phyloP scores from a whole-genome alignment of 2,113 vertebrate species.

The Heterotilapia buettikoferi region DNA sequence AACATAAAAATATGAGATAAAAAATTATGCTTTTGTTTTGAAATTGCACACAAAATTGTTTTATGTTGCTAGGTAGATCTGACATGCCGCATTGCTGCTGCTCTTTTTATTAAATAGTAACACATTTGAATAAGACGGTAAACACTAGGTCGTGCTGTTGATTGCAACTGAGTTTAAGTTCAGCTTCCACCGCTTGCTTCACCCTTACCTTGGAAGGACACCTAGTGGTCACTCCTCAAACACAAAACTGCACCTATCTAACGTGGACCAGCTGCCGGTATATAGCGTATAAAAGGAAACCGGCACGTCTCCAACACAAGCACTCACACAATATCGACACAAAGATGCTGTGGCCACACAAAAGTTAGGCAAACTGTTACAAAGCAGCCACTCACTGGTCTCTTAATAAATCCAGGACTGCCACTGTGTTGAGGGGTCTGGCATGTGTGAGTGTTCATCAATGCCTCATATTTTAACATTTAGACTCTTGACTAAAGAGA shows the following conservation, averaged over 20 bases:
- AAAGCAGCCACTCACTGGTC: not conserved
- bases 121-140: not conserved
- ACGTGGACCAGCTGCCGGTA: not conserved
- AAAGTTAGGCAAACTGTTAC: not conserved
- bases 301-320: not conserved
- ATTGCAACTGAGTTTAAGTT: not conserved
- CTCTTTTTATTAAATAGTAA: not conserved
- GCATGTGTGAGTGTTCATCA: conserved; percentile 2
- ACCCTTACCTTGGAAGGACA: not conserved
- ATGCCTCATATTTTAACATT: conserved; percentile 43
- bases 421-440: conserved; percentile 41
- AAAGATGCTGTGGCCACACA: not conserved
- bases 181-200: not conserved
- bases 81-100: not conserved
- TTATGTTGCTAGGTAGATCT: not conserved
- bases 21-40: not conserved
- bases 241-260: not conserved
- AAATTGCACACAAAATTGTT: not conserved
- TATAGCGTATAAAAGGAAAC: not conserved
- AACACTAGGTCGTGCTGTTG: not conserved
- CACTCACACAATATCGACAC: not conserved
- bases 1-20: not conserved
- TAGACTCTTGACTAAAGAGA: not conserved
- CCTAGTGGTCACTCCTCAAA: not conserved
- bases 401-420: conserved; percentile 8